phyloP scores from a whole-genome alignment of 2,797 vertebrate genomes.

The Hippocampus kuda region DNA sequence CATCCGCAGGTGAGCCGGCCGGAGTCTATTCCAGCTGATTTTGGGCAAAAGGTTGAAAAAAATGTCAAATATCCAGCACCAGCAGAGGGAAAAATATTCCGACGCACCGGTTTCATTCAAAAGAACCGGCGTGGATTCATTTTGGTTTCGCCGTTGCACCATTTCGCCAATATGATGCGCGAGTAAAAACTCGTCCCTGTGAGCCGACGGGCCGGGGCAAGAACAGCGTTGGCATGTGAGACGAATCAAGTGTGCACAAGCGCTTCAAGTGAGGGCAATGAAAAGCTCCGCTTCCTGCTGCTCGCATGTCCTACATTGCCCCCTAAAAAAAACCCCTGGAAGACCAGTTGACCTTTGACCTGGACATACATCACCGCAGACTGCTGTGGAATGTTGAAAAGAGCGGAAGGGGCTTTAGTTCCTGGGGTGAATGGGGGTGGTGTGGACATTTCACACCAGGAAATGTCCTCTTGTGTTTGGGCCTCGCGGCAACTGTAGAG shows the following conservation, averaged over 20 bases:
- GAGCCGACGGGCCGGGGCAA: not conserved
- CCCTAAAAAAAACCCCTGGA: slow-evolving; percentile 34
- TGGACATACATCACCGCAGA: slow-evolving; percentile 56
- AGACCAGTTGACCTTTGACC: slow-evolving; percentile 61
- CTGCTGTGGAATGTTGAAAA: slow-evolving; percentile 57
- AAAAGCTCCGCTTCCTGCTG: slow-evolving; percentile 38
- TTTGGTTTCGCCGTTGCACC: not conserved
- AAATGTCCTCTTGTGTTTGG: slow-evolving; percentile 38
- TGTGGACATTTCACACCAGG: slow-evolving; percentile 29
- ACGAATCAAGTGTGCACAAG: slow-evolving; percentile 28
- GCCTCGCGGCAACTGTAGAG: slow-evolving; percentile 2
- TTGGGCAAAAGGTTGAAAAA: too few relatives aligned
- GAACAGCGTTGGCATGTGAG: slow-evolving; percentile 20
- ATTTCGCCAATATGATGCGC: too few relatives aligned
- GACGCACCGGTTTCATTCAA: too few relatives aligned
- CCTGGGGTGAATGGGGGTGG: slow-evolving; percentile 34
- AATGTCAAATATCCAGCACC: too few relatives aligned
- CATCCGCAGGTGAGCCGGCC: too few relatives aligned
- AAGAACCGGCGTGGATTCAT: too few relatives aligned
- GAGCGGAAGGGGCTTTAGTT: slow-evolving; percentile 52
- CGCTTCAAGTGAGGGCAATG: slow-evolving; percentile 21
- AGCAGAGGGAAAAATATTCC: too few relatives aligned
- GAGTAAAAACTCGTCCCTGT: too few relatives aligned
- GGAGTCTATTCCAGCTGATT: too few relatives aligned
- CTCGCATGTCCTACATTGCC: slow-evolving; percentile 31